These are phyloP conservation scores for Coilia nasus DNA, from an alignment of 2,797 vertebrate species.

Conservation along the genomic window DNA sequence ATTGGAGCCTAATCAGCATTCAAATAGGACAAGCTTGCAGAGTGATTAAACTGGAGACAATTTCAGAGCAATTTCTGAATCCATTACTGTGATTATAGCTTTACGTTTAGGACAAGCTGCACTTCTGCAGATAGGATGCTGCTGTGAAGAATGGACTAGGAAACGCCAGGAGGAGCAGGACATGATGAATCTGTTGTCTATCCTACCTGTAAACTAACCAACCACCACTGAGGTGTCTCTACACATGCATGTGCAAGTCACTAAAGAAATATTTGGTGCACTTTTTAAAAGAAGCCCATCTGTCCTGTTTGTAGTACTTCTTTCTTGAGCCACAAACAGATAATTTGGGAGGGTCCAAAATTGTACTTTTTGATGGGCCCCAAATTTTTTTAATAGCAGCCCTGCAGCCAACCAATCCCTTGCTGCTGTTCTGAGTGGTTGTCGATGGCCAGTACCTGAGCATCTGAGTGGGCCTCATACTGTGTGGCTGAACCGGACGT, in stretches of 20 bases:
- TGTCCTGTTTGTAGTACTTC: no score
- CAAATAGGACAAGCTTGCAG: not conserved
- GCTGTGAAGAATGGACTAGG: not conserved
- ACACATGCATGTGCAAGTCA: no score
- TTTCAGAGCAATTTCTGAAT: not conserved
- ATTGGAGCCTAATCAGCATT: slow-evolving; percentile 41
- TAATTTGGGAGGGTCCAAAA: no score
- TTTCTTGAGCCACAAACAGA: no score
- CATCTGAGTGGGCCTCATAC: slow-evolving; percentile 93
- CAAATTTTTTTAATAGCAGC: no score
- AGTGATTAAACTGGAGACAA: not conserved
- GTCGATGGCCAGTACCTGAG: slow-evolving; percentile 78
- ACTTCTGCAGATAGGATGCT: not conserved
- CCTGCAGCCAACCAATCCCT: not conserved
- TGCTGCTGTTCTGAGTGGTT: not conserved
- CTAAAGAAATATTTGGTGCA: no score
- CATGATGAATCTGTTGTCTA: not conserved
- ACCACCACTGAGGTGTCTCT: no score
- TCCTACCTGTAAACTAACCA: not conserved
- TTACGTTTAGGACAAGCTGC: not conserved
- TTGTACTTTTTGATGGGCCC: no score
- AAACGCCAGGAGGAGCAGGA: not conserved
- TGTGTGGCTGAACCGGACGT: slow-evolving; percentile 74
- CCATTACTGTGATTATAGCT: not conserved
- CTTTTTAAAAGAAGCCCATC: no score